Conservation (phyloP, 2,113 vertebrate species). For the Lagopus muta region DNA sequence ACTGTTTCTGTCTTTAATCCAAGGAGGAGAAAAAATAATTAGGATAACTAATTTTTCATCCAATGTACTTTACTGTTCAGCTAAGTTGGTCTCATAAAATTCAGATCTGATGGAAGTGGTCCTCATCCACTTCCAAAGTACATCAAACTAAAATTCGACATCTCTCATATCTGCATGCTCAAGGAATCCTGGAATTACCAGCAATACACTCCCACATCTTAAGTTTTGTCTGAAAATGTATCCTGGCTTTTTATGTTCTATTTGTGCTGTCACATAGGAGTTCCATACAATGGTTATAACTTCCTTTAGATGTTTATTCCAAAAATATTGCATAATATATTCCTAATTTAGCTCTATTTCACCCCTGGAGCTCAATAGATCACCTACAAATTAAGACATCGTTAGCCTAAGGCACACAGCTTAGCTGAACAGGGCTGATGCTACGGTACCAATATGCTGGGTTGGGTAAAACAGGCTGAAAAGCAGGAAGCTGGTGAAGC, state of each 20-base stretch:
- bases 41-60: slow-evolving; percentile 16
- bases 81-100: slow-evolving; percentile 13
- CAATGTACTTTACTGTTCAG: background rate
- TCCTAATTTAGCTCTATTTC: background rate
- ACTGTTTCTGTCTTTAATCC: background rate
- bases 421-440: background rate
- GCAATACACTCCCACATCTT: background rate
- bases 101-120: slow-evolving; percentile 28
- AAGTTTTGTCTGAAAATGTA: background rate
- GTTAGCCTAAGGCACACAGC: background rate
- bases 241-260: background rate
- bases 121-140: slow-evolving; percentile 14
- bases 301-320: background rate
- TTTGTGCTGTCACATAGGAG: background rate
- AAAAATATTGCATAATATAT: background rate
- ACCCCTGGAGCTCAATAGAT: background rate
- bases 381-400: background rate
- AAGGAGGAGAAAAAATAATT: background rate
- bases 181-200: background rate
- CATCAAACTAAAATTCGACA: slow-evolving; percentile 15
- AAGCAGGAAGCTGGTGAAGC: background rate
- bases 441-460: background rate
- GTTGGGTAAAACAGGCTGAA: background rate
- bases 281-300: background rate
- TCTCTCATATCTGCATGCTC: background rate